Evolutionary conservation across 1,140 invertebrate genomes (phyloP), one percentile per base, ranked within the genome.

Genomic region (Bemisia tabaci): DNA sequence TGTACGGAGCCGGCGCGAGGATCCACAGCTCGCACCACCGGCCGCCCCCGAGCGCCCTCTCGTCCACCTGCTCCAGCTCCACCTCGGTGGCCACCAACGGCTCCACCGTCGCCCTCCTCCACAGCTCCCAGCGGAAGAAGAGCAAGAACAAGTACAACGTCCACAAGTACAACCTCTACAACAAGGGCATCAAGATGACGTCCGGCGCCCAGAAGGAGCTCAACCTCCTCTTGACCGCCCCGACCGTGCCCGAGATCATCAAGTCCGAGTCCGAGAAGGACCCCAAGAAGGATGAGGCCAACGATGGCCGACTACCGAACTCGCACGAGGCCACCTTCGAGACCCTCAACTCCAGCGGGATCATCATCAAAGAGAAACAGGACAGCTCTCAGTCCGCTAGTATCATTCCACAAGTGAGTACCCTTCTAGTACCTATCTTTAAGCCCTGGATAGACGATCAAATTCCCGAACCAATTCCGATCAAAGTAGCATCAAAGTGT

Each of bases 11-110:
- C 22, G 67, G 67, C 12, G 67, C 59, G 11, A 27, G 26, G 1
- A 65, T 68, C 26, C 65, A 26, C 60, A 58, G 22, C 27, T 23
- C 64, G 2, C 67, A 68, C 21, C 67, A 68, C 65, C 68, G 68
- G 12, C 58, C 27, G n/a, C 59, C 60, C 1, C 62, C 68, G 17
- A 63, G 60, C 58, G 60, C 60, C n/a, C 21, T 69, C 24, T 67
- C 68, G 22, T 69, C 68, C 17, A 27, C 62, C 17, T 66, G 65
- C 17, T 67, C 65, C 24, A 64, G 62, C 1, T 25, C 68, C 0
- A 65, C 68, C 1, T 64, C 61, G 1, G 68, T 67, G 33, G 68
- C 68, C 24, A 68, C 62, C 61, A 64, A 60, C 48, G 60, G 60
- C 1, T 60, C 64, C n/a, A 60, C 27, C 61, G 66, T 64, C 27